These are phyloP conservation scores for Bufo gargarizans DNA, from an alignment of 2,113 vertebrate genomes.

Conservation along the genomic window DNA sequence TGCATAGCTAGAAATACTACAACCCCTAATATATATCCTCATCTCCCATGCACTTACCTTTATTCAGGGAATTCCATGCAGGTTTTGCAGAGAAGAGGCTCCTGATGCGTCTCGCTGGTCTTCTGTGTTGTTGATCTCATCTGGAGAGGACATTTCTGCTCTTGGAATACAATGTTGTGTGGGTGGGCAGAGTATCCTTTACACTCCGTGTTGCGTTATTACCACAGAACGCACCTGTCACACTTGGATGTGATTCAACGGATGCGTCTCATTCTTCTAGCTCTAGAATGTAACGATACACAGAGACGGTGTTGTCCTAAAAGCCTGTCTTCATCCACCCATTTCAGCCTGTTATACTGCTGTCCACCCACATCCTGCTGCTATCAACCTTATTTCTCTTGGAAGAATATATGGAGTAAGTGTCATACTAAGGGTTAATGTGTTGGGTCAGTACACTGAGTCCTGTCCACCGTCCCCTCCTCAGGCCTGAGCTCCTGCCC, in stretches of 20 bases:
- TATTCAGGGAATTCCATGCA: background rate
- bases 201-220: constrained; percentile 31
- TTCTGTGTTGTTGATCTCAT: constrained; percentile 22
- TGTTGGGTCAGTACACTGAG: background rate
- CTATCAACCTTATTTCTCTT: background rate
- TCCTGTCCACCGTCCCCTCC: constrained; percentile 1
- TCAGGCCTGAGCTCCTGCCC: constrained; percentile 16
- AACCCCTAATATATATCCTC: too few relatives aligned
- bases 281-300: constrained; percentile 11
- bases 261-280: constrained; percentile 44
- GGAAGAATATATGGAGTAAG: background rate
- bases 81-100: background rate
- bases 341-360: background rate
- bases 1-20: too few relatives aligned
- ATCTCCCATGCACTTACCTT: background rate
- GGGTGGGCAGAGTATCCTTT: constrained; percentile 50
- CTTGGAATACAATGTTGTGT: constrained; percentile 46
- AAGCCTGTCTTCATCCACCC: background rate
- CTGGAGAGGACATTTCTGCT: constrained; percentile 14
- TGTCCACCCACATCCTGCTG: background rate
- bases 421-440: background rate
- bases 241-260: constrained; percentile 19
- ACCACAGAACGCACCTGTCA: constrained; percentile 46
- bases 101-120: background rate
- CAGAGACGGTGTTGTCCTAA: background rate